Evolutionary conservation across 2,113 vertebrate genomes (phyloP), one percentile per base, ranked within the genome.

Genomic region (Rostratula benghalensis): DNA sequence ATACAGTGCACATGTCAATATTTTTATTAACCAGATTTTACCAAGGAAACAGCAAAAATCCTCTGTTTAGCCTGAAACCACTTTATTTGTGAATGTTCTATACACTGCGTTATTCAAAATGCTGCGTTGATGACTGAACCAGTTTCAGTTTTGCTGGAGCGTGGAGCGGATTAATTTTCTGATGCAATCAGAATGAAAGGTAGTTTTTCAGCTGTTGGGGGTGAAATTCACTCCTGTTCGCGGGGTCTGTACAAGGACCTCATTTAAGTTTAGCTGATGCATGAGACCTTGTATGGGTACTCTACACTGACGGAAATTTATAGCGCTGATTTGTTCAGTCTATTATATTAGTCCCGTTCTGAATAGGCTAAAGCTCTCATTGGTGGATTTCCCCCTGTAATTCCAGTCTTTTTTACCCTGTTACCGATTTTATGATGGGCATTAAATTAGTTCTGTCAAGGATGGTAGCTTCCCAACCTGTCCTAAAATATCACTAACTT

Each of bases 231-330:
- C 31, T 81, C 50, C 77, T 76, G 35, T 87, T 93, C 92, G 76
- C 50, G 85, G 79, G 28, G 33, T 75, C 56, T 96, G 53, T 96
- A 87, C 83, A 96, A 96, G 83, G 90, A 95, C 83, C 74, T 86
- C 9, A 11, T 73, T 93, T 86, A 75, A 90, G 61, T 90, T 94
- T 76, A 87, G 78, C 69, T 89, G 74, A 85, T 93, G 70, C 45
- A 9, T 77, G 70, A 92, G 95, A 92, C 89, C 89, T 96, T 96
- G 92, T 85, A 67, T 73, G 39, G 45, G 57, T 80, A 69, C 53
- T 94, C 61, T 89, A 54, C 67, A 54, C 1, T 87, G 95, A 92
- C 46, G 20, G 83, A 92, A 92, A 96, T 96, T 84, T 97, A 95
- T 92, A 76, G 83, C 84, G 48, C 73, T 53, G 74, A 75, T 94